Conservation (phyloP, 2,797 vertebrate species). For the Paratrypauchen microcephalus region DNA sequence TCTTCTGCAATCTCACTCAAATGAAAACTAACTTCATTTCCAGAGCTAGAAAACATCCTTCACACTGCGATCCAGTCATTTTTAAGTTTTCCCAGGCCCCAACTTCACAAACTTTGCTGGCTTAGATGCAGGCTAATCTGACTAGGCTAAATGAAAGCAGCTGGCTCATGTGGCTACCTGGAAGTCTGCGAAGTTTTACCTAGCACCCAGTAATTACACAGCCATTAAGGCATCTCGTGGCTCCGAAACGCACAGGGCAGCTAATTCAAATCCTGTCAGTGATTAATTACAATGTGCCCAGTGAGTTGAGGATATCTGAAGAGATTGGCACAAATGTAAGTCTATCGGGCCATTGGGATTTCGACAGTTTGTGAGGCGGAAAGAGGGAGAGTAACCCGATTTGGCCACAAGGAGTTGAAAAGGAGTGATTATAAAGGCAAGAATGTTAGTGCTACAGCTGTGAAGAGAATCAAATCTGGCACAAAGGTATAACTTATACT, state of each 20-base stretch:
- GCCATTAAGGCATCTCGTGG: constrained; percentile 58
- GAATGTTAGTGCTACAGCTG: constrained; percentile 11
- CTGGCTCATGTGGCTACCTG: constrained; percentile 63
- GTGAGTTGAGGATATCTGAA: constrained; percentile 47
- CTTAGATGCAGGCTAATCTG: constrained; percentile 29
- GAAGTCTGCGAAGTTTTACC: constrained; percentile 71
- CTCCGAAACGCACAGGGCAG: constrained; percentile 68
- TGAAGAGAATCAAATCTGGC: constrained; percentile 26
- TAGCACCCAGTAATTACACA: constrained; percentile 70
- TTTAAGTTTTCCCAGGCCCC: constrained; percentile 40
- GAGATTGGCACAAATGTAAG: constrained; percentile 57
- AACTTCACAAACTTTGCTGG: constrained; percentile 26
- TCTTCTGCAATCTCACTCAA: constrained; percentile 5
- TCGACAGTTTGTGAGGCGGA: constrained; percentile 25
- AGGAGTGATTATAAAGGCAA: constrained; percentile 24
- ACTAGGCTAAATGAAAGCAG: constrained; percentile 66
- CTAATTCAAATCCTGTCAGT: constrained; percentile 61
- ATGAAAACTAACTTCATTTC: constrained; percentile 20
- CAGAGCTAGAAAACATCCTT: constrained; percentile 41
- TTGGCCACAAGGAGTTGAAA: constrained; percentile 34
- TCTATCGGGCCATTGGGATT: constrained; percentile 50
- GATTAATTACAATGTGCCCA: constrained; percentile 69
- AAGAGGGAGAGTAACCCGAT: constrained; percentile 17
- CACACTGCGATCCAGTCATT: constrained; percentile 16
- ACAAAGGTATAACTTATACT: constrained; percentile 14